Base-by-base conservation (phyloP, 2,113 vertebrate species). In the Uropsilus gracilis region DNA sequence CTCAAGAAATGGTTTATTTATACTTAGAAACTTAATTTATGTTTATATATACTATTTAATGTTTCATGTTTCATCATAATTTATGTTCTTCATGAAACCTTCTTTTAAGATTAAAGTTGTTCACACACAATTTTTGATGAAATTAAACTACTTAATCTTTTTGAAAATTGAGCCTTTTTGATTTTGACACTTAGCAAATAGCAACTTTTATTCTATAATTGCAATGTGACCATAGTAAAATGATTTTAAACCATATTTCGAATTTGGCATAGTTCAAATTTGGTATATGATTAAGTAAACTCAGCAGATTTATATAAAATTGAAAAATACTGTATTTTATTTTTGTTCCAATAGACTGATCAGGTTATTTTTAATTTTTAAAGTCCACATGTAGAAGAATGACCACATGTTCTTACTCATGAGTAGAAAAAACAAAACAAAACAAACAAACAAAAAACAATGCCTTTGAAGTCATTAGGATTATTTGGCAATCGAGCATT, bases 121-220 rank as follows among this genome's bases (percentile, higher is more conserved):
- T 11, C 22, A 44, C n/a, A 26, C 22, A 53, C 17, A 84, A 50
- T 22, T 84, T 42, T 85, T 72, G 26, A 87, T 44, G 39, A 78
- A 81, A 89, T 92, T 88, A 88, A 94, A 87, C 53, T 81, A 34
- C 92, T 76, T 86, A 71, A 26, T 82, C 44, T 93, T 80, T 94
- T 75, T n/a, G n/a, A 81, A 90, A 94, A 95, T 34, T 73, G 42
- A 90, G 61, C 5, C 73, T 73, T 85, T 85, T 95, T 95, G 69
- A 90, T 95, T 97, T 95, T 96, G 88, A 85, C 48, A 72, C 66
- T 92, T 96, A 81, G 85, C 69, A 94, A 76, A 94, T 89, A 96
- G 17, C n/a, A 69, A 42, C 37, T 86, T 86, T 46, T 76, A 64
- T 85, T 96, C 89, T 89, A 72, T 61, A 89, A 96, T 89, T 81